Conservation (phyloP, 1,140 invertebrate genomes). For the Plodia interpunctella region DNA sequence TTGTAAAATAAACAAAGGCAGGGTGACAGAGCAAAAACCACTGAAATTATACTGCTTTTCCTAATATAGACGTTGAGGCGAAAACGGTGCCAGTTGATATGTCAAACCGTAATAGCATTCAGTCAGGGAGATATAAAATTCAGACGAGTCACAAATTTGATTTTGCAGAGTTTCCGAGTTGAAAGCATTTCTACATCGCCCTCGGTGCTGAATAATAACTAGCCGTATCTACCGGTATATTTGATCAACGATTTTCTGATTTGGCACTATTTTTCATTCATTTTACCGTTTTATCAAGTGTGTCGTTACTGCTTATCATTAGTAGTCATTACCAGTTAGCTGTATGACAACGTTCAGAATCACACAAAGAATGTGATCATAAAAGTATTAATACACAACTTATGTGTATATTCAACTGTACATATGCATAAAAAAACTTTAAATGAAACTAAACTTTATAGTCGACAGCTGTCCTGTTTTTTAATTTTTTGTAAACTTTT, state of each 20-base stretch:
- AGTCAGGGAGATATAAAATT: neutral
- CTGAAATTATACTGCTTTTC: neutral
- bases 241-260: neutral
- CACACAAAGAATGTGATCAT: too few species aligned
- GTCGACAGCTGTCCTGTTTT: too few species aligned
- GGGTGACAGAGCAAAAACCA: neutral
- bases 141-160: neutral
- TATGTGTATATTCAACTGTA: too few species aligned
- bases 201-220: neutral
- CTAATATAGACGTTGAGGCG: neutral
- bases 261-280: neutral
- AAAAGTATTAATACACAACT: too few species aligned
- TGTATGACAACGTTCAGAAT: too few species aligned
- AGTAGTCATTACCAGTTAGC: too few species aligned
- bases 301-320: too few species aligned
- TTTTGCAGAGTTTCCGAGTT: neutral
- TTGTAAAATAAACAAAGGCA: neutral
- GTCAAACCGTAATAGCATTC: slow-evolving; percentile 2
- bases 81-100: neutral
- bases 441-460: too few species aligned
- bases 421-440: too few species aligned
- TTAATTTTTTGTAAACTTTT: too few species aligned
- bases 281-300: too few species aligned
- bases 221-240: neutral
- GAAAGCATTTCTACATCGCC: slow-evolving; percentile 3